Evolutionary conservation across 2,888 invertebrate genomes (phyloP), one percentile per base, ranked within the genome.

Genomic region (Drosophila yooni): DNA sequence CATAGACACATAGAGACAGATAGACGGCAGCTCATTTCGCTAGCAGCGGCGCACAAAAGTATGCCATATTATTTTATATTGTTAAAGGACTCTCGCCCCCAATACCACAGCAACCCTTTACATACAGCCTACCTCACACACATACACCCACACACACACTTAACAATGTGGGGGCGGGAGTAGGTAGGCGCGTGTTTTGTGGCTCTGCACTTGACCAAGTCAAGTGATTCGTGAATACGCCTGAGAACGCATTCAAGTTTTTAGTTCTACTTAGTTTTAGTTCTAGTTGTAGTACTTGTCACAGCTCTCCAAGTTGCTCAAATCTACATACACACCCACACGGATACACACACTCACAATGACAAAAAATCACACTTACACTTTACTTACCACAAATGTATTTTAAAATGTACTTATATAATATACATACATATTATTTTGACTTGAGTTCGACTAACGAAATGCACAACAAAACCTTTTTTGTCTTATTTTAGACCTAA

Each of bases 221-320:
- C 85, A 80, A 87, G 83, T 83, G 74, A 68, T 63, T 73, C 70
- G 60, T 69, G 65, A 63, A 77, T 73, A 76, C 69, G 70, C 74
- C 62, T 68, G 56, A 46, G 4, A 63, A 71, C 64, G 77, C 80
- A 80, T 80, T 78, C 78, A 84, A 78, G 76, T 76, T 71, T 76
- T 78, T 82, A 81, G 76, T 81, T 78, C 67, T 56, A 56, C 38
- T 56, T 56, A 56, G 54, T 56, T 38, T 38, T 34, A 70, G 82
- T 78, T 83, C 38, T 82, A 83, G 68, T 70, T 74, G 76, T 81
- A 82, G 67, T 75, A 75, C 74, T 77, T 59, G 78, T 76, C 70
- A 76, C 79, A 58, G 62, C 71, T 74, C 84, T 87, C 87, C 85
- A 87, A 84, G 85, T 85, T 85, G 85, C 85, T 85, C 87, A 87